Evolutionary conservation across 2,113 vertebrate species (phyloP).

Genomic region (Petroica traversi): DNA sequence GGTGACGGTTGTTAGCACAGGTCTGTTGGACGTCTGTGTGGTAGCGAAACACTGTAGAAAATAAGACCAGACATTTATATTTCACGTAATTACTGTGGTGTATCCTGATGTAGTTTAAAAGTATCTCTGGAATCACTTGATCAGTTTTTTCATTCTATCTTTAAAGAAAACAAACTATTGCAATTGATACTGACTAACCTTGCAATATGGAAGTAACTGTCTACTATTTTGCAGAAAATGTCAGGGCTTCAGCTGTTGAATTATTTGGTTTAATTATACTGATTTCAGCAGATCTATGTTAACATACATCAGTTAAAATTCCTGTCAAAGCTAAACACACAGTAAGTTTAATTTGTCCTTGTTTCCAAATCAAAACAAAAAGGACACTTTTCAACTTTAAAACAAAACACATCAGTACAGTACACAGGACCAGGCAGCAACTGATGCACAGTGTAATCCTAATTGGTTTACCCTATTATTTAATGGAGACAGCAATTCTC

Average conservation of each 20-base stretch:
- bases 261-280: neutral
- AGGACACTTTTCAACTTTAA: neutral
- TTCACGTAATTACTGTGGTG: neutral
- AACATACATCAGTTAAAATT: neutral
- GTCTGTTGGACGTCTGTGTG: slow-evolving; percentile 79
- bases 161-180: neutral
- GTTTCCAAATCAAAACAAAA: neutral
- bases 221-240: neutral
- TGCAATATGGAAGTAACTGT: neutral
- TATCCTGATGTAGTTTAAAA: neutral
- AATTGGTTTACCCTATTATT: neutral
- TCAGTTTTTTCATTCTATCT: neutral
- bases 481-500: neutral
- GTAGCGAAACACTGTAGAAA: slow-evolving; percentile 87
- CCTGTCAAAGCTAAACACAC: neutral
- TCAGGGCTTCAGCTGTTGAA: neutral
- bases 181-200: neutral
- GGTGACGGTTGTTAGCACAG: slow-evolving; percentile 83
- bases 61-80: neutral
- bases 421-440: neutral
- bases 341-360: neutral
- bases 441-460: neutral
- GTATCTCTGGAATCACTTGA: neutral
- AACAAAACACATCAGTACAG: neutral
- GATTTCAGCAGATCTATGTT: neutral